Percentiles rank a stretch among this genome's conserved stretches.
Conservation (phyloP, 37 sponge, comb jelly and placozoan genomes). For the Beroe forskalii region DNA sequence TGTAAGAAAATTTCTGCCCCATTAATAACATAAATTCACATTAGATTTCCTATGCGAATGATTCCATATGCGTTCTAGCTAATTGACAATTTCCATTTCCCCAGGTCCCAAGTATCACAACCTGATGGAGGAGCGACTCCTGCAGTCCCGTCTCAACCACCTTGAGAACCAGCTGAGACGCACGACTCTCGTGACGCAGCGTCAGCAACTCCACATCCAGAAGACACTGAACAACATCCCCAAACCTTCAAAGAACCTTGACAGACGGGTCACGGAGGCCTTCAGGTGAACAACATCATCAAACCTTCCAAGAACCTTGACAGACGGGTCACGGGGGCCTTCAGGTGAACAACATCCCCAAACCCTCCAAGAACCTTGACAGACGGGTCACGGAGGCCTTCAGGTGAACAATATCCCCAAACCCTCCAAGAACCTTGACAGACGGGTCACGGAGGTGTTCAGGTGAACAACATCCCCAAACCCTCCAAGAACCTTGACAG, state of each 20-base stretch:
- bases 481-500: slow-evolving; percentile 60
- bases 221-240: slow-evolving; percentile 62
- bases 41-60: no score
- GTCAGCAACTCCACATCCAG: slow-evolving; percentile 63
- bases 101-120: slow-evolving; percentile 64
- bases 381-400: slow-evolving; percentile 19
- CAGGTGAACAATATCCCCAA: slow-evolving; percentile 47
- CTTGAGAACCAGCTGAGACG: slow-evolving; percentile 62
- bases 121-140: slow-evolving; percentile 49
- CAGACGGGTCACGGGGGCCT: slow-evolving; percentile 1
- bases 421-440: slow-evolving; percentile 43
- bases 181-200: slow-evolving; percentile 48
- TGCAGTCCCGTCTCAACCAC: slow-evolving; percentile 60
- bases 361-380: slow-evolving; percentile 49
- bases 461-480: slow-evolving; percentile 63
- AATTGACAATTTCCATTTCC: no score
- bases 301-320: slow-evolving; percentile 48
- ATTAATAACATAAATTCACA: no score
- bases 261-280: slow-evolving; percentile 30
- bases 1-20: no score
- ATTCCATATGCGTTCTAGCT: no score
- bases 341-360: slow-evolving; percentile 53
- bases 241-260: slow-evolving; percentile 62
- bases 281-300: slow-evolving; percentile 11
- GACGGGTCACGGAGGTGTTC: slow-evolving; percentile 18